Evolutionary conservation across 53 echinoderm and acorn worm genomes (phyloP), one percentile per base, ranked within the genome.

Genomic region (Stichopus horrens): DNA sequence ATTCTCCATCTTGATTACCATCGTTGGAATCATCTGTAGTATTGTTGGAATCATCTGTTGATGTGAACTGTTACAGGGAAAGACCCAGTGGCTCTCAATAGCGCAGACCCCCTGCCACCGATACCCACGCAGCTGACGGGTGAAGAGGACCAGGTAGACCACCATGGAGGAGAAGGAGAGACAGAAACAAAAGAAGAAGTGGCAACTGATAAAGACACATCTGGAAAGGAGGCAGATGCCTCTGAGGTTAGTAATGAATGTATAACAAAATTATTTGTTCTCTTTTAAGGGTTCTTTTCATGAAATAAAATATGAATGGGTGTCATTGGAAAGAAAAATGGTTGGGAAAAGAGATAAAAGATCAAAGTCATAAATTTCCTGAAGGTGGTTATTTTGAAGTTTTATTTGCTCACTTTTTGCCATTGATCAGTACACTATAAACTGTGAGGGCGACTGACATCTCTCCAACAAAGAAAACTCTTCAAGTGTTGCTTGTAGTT

Each of bases 81-180:
- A 73, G 58, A 83, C 20, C 74, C 56, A 18, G 86, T 52, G 23
- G 16, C 53, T 23, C 22, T 90, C 59, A 75, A 88, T 79, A n/a
- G 74, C 11, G 75, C 73, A 11, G 88, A 81, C 14, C 91, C 91
- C 7, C 87, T 91, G 6, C 91, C 91, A 13, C 91, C 91, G 13
- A 88, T 81, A 58, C 9, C 76, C 83, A 53, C 13, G 9, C 58
- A 86, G n/a, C 23, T 66, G 23, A 9, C 63, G 4, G 68, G 20
- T 4, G 66, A 19, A 21, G 83, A 88, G 75, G 65, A 74, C 9
- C 19, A 67, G 16, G 59, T 10, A 37, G 20, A 51, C 6, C 10
- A 37, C 22, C 14, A 74, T 19, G 52, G 60, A 75, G 76, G 55
- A 75, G 76, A 21, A 7, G 75, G 19, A 68, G 75, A 57, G 57